These are phyloP conservation scores for Carabus problematicus DNA, from an alignment of 2,888 invertebrate genomes.

Conservation along the genomic window DNA sequence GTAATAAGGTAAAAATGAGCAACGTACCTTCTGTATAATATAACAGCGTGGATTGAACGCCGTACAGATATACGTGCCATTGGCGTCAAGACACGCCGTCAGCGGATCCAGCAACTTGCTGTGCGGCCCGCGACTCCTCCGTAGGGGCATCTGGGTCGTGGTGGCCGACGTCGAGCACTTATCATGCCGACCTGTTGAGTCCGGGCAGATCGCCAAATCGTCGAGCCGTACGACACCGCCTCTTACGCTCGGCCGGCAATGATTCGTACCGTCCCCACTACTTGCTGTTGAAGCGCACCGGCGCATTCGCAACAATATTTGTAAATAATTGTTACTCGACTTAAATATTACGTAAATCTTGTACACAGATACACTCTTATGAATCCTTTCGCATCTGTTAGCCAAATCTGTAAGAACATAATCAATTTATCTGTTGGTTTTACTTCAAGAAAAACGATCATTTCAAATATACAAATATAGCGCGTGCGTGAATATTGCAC, in stretches of 20 bases:
- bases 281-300: slow-evolving; percentile 47
- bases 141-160: slow-evolving; percentile 56
- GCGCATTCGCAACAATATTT: slow-evolving; percentile 45
- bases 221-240: slow-evolving; percentile 27
- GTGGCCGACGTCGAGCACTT: slow-evolving; percentile 52
- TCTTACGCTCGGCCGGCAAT: slow-evolving; percentile 30
- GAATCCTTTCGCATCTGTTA: no score
- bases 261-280: slow-evolving; percentile 52
- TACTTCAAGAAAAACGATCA: no score
- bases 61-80: slow-evolving; percentile 68
- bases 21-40: slow-evolving; percentile 69
- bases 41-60: slow-evolving; percentile 69
- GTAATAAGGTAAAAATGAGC: no score
- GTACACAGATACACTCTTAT: no score
- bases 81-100: slow-evolving; percentile 62
- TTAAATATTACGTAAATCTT: no score
- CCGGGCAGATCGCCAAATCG: slow-evolving; percentile 48
- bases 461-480: no score
- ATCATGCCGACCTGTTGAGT: slow-evolving; percentile 63
- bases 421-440: no score
- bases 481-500: no score
- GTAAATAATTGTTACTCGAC: no score
- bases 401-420: no score
- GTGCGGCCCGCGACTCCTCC: slow-evolving; percentile 52
- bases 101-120: slow-evolving; percentile 54